Evolutionary conservation across 2,113 vertebrate genomes (phyloP).

Genomic region (Pachypanchax playfairii): DNA sequence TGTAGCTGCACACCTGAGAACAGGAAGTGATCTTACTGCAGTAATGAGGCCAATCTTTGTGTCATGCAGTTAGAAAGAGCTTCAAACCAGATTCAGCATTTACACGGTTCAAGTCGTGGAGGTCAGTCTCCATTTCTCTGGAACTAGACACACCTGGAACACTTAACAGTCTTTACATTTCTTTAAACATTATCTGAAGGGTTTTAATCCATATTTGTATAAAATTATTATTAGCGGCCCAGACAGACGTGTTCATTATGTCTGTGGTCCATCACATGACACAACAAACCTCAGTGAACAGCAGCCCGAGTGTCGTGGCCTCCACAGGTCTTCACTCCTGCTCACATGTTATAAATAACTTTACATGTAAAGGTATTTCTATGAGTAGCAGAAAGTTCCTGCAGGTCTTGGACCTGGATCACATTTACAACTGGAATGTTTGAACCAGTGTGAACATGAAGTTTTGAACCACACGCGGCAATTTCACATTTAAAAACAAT

Average conservation of each 20-base stretch:
- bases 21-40: neutral
- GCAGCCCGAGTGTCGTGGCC: neutral
- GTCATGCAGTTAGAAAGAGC: neutral
- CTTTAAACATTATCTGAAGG: too few species aligned
- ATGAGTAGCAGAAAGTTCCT: neutral
- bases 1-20: too few species aligned
- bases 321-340: too few species aligned
- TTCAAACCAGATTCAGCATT: neutral
- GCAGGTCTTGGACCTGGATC: neutral
- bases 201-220: too few species aligned
- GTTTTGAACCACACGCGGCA: slow-evolving; percentile 3
- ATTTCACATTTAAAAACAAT: slow-evolving; percentile 5
- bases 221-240: too few species aligned
- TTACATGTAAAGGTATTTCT: too few species aligned
- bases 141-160: neutral
- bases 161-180: too few species aligned
- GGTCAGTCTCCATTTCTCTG: neutral
- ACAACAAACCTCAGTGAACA: neutral
- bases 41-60: neutral
- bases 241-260: too few species aligned
- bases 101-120: neutral
- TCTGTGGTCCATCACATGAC: slow-evolving; percentile 9
- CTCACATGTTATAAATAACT: too few species aligned
- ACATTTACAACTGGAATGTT: neutral
- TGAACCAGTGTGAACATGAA: neutral